Conservation (phyloP, 2,797 vertebrate genomes). For the Hoplostethus atlanticus region DNA sequence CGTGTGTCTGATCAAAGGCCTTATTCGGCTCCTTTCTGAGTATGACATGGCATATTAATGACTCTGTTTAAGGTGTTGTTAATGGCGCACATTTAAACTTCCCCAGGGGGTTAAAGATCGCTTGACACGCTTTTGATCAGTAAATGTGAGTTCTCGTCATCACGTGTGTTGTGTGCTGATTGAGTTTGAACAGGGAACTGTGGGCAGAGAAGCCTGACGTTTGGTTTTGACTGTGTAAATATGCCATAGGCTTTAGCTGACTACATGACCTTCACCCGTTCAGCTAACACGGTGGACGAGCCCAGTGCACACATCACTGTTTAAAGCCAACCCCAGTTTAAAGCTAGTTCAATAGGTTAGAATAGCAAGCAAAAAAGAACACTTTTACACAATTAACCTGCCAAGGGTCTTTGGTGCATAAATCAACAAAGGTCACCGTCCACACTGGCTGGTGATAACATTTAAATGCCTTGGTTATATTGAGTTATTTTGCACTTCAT, state of each 20-base stretch:
- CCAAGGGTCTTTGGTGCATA: no score
- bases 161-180: slow-evolving; percentile 44
- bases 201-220: slow-evolving; percentile 25
- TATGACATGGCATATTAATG: slow-evolving; percentile 71
- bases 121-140: slow-evolving; percentile 46
- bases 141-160: slow-evolving; percentile 33
- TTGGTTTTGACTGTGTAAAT: slow-evolving; percentile 71
- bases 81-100: slow-evolving; percentile 40
- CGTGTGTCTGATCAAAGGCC: slow-evolving; percentile 64
- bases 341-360: slow-evolving; percentile 33
- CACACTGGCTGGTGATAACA: no score
- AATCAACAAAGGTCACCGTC: no score
- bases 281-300: slow-evolving; percentile 46
- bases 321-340: slow-evolving; percentile 50
- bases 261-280: slow-evolving; percentile 71
- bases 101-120: slow-evolving; percentile 47
- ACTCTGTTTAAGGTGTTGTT: slow-evolving; percentile 46
- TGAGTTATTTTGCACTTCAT: no score
- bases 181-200: slow-evolving; percentile 56
- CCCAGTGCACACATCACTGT: slow-evolving; percentile 35
- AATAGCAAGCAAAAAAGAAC: slow-evolving; percentile 32
- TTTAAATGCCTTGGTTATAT: no score
- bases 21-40: slow-evolving; percentile 60
- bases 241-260: slow-evolving; percentile 49
- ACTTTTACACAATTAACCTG: no score